Evolutionary conservation across 2,797 vertebrate genomes (phyloP).

Genomic region (Hypotaenidia okinawae): DNA sequence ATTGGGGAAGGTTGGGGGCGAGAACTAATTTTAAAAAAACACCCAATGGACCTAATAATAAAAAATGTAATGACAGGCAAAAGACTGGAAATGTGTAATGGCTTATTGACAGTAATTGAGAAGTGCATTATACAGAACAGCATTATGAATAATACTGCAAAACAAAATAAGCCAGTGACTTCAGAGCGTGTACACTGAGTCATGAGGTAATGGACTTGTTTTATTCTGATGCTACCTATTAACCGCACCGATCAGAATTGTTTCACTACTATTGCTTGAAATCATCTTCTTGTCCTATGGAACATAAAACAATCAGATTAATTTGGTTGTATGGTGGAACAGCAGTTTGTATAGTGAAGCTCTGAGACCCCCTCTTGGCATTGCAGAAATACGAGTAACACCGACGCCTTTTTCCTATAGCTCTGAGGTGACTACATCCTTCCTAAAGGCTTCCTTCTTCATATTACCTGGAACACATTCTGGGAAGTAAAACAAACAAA

Average conservation of each 20-base stretch:
- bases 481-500: background rate
- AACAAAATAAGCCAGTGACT: background rate
- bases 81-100: background rate
- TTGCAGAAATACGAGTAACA: background rate
- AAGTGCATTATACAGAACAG: background rate
- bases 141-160: background rate
- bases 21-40: no score
- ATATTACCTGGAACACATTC: background rate
- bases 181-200: background rate
- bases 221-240: background rate
- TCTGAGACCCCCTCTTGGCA: background rate
- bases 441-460: background rate
- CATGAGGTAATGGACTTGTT: background rate
- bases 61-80: background rate
- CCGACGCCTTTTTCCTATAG: background rate
- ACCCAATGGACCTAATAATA: background rate
- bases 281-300: background rate
- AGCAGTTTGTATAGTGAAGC: background rate
- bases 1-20: rapidly evolving
- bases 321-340: background rate
- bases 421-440: background rate
- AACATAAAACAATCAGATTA: background rate
- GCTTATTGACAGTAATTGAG: background rate
- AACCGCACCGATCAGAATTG: background rate
- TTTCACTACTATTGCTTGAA: background rate